Evolutionary conservation across 2,113 vertebrate genomes (phyloP).

Genomic region (Chinchilla lanigera): DNA sequence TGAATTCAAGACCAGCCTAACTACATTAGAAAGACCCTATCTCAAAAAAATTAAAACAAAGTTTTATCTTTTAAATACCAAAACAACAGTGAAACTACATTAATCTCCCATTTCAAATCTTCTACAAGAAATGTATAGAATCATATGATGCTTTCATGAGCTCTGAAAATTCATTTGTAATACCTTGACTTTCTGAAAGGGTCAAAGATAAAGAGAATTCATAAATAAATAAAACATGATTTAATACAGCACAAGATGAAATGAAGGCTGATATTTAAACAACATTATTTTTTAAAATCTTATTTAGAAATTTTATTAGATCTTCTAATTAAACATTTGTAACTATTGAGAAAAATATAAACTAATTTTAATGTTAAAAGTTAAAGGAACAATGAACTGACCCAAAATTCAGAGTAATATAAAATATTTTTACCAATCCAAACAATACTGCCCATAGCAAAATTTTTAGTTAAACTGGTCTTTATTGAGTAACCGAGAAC

Average conservation of each 20-base stretch:
- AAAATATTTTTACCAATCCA: constrained; percentile 50
- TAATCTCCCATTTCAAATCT: constrained; percentile 26
- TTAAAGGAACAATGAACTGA: constrained; percentile 41
- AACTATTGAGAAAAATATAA: constrained; percentile 10
- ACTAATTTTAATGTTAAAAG: constrained; percentile 53
- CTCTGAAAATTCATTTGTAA: constrained; percentile 33
- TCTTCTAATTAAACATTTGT: constrained; percentile 42
- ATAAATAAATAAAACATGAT: constrained; percentile 38
- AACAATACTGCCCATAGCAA: constrained; percentile 32
- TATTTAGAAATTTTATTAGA: not conserved
- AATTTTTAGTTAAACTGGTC: constrained; percentile 23
- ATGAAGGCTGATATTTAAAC: constrained; percentile 32
- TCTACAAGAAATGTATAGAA: constrained; percentile 37
- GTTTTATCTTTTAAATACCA: not conserved
- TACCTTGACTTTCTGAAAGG: constrained; percentile 18
- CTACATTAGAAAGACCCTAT: not conserved
- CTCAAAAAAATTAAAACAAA: not conserved
- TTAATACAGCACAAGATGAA: constrained; percentile 28
- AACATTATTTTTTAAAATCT: not conserved
- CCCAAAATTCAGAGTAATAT: not conserved
- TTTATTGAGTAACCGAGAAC: constrained; percentile 17
- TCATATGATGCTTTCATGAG: not conserved
- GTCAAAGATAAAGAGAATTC: not conserved
- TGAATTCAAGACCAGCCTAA: not conserved
- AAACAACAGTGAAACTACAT: not conserved